Evolutionary conservation across 1,140 invertebrate genomes (phyloP).

Genomic region (Venustaconcha ellipsiformis): DNA sequence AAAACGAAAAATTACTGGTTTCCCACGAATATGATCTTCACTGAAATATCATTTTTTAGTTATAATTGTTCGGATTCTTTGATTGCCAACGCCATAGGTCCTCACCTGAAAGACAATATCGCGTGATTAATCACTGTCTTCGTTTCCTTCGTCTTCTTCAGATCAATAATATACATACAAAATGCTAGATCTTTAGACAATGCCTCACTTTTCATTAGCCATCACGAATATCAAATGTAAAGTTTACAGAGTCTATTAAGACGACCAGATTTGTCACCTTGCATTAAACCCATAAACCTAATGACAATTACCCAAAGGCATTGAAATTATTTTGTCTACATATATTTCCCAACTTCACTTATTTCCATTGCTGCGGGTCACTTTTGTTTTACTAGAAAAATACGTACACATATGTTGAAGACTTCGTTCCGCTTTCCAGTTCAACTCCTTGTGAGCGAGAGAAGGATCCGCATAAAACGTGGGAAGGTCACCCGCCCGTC

Average conservation of each 20-base stretch:
- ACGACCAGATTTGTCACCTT: too few relatives aligned
- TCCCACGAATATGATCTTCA: too few relatives aligned
- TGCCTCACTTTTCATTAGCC: not conserved
- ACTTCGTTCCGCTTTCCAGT: slow-evolving; percentile 83
- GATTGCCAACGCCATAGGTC: slow-evolving; percentile 86
- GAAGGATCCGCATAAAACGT: slow-evolving; percentile 85
- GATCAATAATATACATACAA: not conserved
- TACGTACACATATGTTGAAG: slow-evolving; percentile 88
- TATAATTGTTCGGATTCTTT: too few relatives aligned
- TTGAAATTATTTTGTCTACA: too few relatives aligned
- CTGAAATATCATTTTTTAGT: too few relatives aligned
- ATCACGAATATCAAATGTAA: too few relatives aligned
- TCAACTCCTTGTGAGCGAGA: slow-evolving; percentile 80
- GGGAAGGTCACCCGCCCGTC: slow-evolving; percentile 86
- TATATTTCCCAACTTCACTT: too few relatives aligned
- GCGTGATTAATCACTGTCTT: not conserved
- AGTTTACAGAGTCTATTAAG: too few relatives aligned
- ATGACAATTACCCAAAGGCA: too few relatives aligned
- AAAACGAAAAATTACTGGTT: too few relatives aligned
- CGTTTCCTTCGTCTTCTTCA: not conserved
- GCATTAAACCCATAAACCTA: too few relatives aligned
- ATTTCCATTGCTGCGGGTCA: too few relatives aligned
- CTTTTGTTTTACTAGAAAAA: not conserved
- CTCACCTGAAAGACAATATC: slow-evolving; percentile 73
- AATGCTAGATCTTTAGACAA: not conserved